Evolutionary conservation across 2,888 invertebrate genomes (phyloP), one percentile per base, ranked within the genome.

Genomic region (Sinodicranocentrus sp.): DNA sequence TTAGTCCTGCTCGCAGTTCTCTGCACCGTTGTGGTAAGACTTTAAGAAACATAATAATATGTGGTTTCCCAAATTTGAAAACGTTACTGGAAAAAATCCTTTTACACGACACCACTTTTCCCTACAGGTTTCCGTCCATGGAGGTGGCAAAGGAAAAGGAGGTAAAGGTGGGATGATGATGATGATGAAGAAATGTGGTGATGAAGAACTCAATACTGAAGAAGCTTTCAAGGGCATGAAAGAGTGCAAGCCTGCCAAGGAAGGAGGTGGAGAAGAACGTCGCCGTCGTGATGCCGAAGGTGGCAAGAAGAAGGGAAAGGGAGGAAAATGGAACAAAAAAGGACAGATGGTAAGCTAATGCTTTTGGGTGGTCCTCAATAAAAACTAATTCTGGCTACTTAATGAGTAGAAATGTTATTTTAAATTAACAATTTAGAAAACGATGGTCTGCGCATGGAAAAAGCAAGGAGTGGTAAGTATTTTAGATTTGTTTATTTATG

Each of bases 101-200:
- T 39, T 39, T 39, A 8, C 39, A 8, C 39, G 13, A 39, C n/a
- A n/a, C n/a, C n/a, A n/a, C n/a, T n/a, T n/a, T n/a, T 39, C 39
- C 39, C 13, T 3, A 48, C 13, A 48, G 52, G 52, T 52, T 8
- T 19, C 1, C 2, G 52, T 8, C 19, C 19, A 8, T 19, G 52
- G 52, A 48, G 48, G 48, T n/a, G 48, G 48, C n/a, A n/a, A n/a
- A n/a, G n/a, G n/a, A n/a, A n/a, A n/a, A n/a, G n/a, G n/a, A n/a
- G n/a, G 54, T 13, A 75, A 63, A 28, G 79, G 65, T 15, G 77
- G 72, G 6, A 65, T 48, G 65, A 72, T 25, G 72, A 72, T 68
- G 21, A 59, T 59, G n/a, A 72, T 78, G 75, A 65, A 79, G 23
- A 80, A 84, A 52, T 72, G 84, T 39, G 83, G 76, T 1, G 84